phyloP scores from a whole-genome alignment of 2,113 vertebrate genomes.

The Aix galericulata region DNA sequence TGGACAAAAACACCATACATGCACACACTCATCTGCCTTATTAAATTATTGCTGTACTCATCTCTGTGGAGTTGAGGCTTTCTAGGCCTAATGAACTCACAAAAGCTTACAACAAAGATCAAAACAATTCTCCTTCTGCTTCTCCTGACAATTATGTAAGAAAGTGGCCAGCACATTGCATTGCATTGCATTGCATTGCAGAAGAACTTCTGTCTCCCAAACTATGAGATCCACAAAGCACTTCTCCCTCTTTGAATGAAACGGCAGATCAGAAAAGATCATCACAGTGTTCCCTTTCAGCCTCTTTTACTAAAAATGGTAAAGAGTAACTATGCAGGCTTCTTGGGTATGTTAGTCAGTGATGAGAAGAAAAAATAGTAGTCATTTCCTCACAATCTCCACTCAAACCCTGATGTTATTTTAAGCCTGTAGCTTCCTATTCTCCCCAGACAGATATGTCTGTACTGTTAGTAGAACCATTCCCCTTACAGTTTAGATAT shows the following conservation, averaged over 20 bases:
- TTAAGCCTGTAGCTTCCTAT: background rate
- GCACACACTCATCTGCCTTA: too few species aligned
- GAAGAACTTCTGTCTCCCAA: background rate
- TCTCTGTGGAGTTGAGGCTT: background rate
- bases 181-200: accelerated
- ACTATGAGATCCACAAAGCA: background rate
- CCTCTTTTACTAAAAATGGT: background rate
- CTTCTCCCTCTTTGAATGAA: background rate
- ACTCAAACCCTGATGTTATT: background rate
- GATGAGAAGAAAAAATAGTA: background rate
- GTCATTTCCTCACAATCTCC: background rate
- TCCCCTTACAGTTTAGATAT: background rate
- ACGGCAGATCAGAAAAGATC: background rate
- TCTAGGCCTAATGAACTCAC: background rate
- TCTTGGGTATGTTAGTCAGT: background rate
- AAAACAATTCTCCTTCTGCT: background rate
- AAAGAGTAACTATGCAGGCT: background rate
- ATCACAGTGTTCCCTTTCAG: background rate
- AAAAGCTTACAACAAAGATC: background rate
- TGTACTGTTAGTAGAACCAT: background rate
- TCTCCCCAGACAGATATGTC: background rate
- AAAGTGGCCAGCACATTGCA: background rate
- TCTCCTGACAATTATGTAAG: background rate
- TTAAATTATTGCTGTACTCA: background rate
- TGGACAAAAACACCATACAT: background rate